Conservation (phyloP, 2,113 vertebrate genomes). For the Circaetus cinerascens region DNA sequence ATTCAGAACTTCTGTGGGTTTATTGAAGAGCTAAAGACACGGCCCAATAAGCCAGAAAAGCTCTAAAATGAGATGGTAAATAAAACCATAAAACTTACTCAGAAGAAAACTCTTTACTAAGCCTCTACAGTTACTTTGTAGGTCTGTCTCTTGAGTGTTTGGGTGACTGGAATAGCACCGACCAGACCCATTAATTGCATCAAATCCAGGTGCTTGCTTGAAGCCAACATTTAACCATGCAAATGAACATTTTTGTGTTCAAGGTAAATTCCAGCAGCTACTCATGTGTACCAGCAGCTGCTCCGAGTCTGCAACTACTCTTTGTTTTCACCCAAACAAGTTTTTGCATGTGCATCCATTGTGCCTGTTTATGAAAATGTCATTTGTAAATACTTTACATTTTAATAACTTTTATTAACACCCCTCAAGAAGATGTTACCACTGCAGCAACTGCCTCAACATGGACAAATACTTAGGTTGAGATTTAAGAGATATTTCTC, state of each 20-base stretch:
- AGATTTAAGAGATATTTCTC: background rate
- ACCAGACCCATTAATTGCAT: background rate
- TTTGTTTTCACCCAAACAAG: conserved; percentile 23
- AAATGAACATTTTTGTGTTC: conserved; percentile 18
- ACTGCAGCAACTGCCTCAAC: background rate
- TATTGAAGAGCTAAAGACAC: background rate
- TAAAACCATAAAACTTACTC: background rate
- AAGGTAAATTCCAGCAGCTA: conserved; percentile 8
- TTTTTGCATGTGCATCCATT: background rate
- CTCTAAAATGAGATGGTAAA: background rate
- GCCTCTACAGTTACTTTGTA: background rate
- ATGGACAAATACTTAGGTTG: background rate
- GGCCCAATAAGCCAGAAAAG: background rate
- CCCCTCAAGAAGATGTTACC: background rate
- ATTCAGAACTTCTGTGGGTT: background rate
- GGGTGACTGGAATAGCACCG: background rate
- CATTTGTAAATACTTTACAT: background rate
- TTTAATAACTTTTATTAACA: conserved; percentile 13
- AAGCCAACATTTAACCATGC: conserved; percentile 28
- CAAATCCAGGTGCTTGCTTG: conserved; percentile 33
- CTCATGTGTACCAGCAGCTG: background rate
- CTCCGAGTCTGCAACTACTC: background rate
- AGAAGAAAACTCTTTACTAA: background rate
- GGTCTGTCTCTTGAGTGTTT: background rate
- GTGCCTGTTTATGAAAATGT: background rate